These are phyloP conservation scores for Peromyscus eremicus DNA, from an alignment of 2,797 vertebrate genomes.

Conservation along the genomic window DNA sequence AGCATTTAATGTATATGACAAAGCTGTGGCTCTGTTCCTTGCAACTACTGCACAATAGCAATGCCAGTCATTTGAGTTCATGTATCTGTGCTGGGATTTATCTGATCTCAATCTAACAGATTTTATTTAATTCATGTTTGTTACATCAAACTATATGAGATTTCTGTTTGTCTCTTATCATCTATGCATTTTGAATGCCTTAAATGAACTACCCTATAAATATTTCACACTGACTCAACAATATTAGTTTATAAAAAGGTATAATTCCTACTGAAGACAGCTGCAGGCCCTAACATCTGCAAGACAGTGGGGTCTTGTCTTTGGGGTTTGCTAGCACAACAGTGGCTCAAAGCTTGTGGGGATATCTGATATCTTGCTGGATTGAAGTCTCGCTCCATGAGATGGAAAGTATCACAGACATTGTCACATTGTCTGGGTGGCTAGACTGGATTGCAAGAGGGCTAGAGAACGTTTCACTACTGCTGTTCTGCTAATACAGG, in stretches of 20 bases:
- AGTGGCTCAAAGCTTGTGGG: not conserved
- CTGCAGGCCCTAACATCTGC: not conserved
- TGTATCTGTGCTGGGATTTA: not conserved
- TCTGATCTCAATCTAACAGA: not conserved
- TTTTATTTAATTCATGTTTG: not conserved
- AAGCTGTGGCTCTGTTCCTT: not conserved
- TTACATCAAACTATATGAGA: not conserved
- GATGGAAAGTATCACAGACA: not conserved
- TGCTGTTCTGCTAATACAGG: not conserved
- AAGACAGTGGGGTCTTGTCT: not conserved
- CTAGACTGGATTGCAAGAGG: not conserved
- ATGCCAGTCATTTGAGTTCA: not conserved
- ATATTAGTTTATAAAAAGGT: not conserved
- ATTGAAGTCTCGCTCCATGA: not conserved
- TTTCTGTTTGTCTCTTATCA: not conserved
- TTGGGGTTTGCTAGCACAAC: not conserved
- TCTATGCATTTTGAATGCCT: not conserved
- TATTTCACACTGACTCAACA: not conserved
- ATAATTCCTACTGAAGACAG: not conserved
- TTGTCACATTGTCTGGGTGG: accelerated
- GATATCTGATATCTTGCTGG: too few relatives aligned
- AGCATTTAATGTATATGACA: not conserved
- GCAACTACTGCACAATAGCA: not conserved
- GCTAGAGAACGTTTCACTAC: accelerated
- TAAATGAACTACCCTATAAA: not conserved